Conservation (phyloP, 2,888 invertebrate species). For the Cryptocephalus moraei region DNA sequence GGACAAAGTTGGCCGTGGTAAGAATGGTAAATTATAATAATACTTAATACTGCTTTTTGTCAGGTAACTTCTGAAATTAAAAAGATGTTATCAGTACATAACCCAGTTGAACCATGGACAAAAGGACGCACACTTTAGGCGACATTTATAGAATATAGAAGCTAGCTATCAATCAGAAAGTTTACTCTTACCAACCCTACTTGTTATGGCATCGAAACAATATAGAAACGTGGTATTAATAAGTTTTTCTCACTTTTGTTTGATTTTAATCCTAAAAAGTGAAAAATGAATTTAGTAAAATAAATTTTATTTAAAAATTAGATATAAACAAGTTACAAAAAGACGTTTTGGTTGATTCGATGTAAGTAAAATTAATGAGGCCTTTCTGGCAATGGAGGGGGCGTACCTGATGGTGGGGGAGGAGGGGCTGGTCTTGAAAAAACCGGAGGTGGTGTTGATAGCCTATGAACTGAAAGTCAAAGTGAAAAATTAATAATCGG, state of each 20-base stretch:
- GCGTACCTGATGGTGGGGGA: slow-evolving; percentile 20
- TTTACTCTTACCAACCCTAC: background rate
- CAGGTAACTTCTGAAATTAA: no score
- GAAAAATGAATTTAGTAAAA: background rate
- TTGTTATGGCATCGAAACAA: slow-evolving; percentile 8
- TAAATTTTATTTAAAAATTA: slow-evolving; percentile 1
- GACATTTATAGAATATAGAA: background rate
- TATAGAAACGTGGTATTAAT: slow-evolving; percentile 9
- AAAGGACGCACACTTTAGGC: no score
- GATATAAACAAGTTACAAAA: background rate
- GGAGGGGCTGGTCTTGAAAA: slow-evolving; percentile 20
- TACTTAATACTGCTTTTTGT: no score
- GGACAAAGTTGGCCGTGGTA: no score
- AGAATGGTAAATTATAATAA: no score
- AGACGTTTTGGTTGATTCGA: background rate
- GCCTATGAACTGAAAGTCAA: slow-evolving; percentile 16
- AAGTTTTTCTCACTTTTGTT: slow-evolving; percentile 1
- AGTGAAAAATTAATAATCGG: background rate
- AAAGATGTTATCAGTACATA: no score
- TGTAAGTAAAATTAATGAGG: slow-evolving; percentile 2
- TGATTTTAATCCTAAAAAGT: slow-evolving; percentile 1
- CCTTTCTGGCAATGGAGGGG: slow-evolving; percentile 13
- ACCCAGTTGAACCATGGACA: no score
- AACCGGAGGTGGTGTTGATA: slow-evolving; percentile 17
- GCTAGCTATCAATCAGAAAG: background rate